Base-by-base conservation (phyloP, 1,140 invertebrate species). In the Cheumatopsyche charites region DNA sequence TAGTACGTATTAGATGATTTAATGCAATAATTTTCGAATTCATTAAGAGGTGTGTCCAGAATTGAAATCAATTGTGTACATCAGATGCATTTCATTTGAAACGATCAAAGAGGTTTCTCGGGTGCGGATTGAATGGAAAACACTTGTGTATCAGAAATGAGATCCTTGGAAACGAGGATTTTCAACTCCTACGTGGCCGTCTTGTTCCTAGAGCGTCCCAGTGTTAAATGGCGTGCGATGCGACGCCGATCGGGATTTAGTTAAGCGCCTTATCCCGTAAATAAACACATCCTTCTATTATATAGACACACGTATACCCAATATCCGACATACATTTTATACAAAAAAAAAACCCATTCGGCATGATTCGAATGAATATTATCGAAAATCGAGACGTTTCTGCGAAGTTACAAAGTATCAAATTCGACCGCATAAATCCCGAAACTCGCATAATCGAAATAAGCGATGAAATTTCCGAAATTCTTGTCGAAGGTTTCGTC, bases 201-300 rank as follows among this genome's bases (percentile, higher is more conserved):
- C 15, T 9, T 15, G n/a, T 2, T 52, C 15, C 19, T 17, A 52
- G n/a, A 17, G 15, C 15, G n/a, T 15, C 19, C 19, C 6, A 6
- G 47, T 52, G 47, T 15, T 52, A 52, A 52, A 52, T 52, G 19
- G 47, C n/a, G 47, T 52, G 47, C 19, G 47, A 52, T 15, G 47
- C 47, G 7, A 19, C 19, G 15, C 47, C 9, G 15, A 52, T 52
- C 47, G 47, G 47, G 47, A 52, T 52, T 52, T 52, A 19, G 47
- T 52, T 52, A 52, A 52, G 19, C 47, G 47, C 47, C 29, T 36
- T 36, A 36, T 36, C 29, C 19, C 47, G 47, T 52, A 52, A 52
- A 19, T 52, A 52, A 17, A 52, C 47, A 52, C 47, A 15, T 52
- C 17, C 17, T n/a, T 45, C 43, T n/a, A 45, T 45, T 45, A 12